Evolutionary conservation across 2,797 vertebrate genomes (phyloP), one percentile per base, ranked within the genome.

Genomic region (Glossophaga mutica): DNA sequence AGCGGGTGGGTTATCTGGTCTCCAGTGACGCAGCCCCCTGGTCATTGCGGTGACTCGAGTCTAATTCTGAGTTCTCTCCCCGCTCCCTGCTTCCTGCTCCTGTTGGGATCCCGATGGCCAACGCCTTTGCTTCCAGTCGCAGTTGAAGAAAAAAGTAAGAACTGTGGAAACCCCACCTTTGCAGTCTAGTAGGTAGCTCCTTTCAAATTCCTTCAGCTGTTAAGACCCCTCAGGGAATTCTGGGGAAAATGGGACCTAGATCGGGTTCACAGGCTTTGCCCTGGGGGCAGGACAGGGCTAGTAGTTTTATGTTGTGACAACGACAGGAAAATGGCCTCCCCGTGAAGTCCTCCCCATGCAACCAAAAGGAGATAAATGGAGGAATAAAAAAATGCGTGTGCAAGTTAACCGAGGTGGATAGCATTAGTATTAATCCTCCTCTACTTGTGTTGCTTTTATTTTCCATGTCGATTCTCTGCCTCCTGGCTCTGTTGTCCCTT

Each of bases 71-170:
- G 3, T 87, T 95, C 21, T 94, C 42, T 95, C 79, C 12, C 29
- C 88, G 48, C 39, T 44, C 9, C 32, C 81, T 67, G 29, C 67
- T 57, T 42, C 92, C 74, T 22, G 62, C 50, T 86, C 83, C 83
- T 39, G 12, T 15, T 46, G 90, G 85, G 34, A 78, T 55, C 55
- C 0, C 5, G 8, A 88, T 12, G 90, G 32, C 65, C 48, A 46
- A 93, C 10, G 15, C 39, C 39, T 74, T 34, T 48, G 21, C 34
- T 26, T 57, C 70, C 90, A 96, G 95, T 59, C 0, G 87, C 62
- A 21, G 79, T 14, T 26, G 44, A 93, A 91, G 95, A 97, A 84
- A 97, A 96, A 96, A 96, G 97, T 97, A 97, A 97, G 96, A 84
- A 46, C 59, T 15, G 8, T 21, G 7, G 5, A 46, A 39, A 32